A percentile compares a stretch with the other conserved stretches of the same genome.
These are phyloP conservation scores for Meteorus colon DNA, from an alignment of 2,888 invertebrate genomes.

Conservation along the genomic window DNA sequence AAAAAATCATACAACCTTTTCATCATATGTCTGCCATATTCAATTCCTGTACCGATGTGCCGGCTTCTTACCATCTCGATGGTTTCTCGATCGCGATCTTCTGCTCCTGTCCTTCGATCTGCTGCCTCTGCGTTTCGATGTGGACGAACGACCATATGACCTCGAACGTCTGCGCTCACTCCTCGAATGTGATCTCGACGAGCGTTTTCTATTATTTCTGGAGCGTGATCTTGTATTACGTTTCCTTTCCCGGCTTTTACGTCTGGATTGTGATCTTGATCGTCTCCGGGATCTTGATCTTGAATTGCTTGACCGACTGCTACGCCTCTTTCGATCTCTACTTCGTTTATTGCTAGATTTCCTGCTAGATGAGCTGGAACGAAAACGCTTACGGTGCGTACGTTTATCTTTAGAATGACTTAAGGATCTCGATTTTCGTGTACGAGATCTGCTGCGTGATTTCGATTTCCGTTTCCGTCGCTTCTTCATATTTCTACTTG, in stretches of 20 bases:
- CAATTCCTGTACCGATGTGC: conserved; percentile 71
- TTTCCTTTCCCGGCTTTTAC: conserved; percentile 24
- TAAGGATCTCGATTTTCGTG: conserved; percentile 37
- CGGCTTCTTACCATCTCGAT: conserved; percentile 72
- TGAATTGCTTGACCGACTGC: conserved; percentile 40
- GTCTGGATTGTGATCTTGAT: conserved; percentile 52
- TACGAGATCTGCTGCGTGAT: conserved; percentile 55
- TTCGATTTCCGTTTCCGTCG: conserved; percentile 53
- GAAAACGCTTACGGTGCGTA: conserved; percentile 55
- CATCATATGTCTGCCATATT: conserved; percentile 48
- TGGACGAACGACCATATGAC: conserved; percentile 37
- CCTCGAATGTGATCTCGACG: conserved; percentile 55
- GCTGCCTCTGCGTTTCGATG: conserved; percentile 41
- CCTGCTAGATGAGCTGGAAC: conserved; percentile 63
- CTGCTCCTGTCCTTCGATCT: conserved; percentile 57
- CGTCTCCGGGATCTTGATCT: conserved; percentile 55
- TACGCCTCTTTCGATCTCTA: conserved; percentile 45
- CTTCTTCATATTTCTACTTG: conserved; percentile 50
- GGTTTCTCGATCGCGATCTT: conserved; percentile 63
- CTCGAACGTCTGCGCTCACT: conserved; percentile 55
- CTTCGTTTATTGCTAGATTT: conserved; percentile 48
- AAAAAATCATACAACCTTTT: conserved; percentile 57
- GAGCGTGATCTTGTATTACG: conserved; percentile 53
- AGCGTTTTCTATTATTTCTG: conserved; percentile 28
- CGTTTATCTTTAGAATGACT: conserved; percentile 36